A percentile compares a stretch with the other conserved stretches of the same genome.
Conservation (phyloP, 2,888 invertebrate species). For the Fragum whitleyi region DNA sequence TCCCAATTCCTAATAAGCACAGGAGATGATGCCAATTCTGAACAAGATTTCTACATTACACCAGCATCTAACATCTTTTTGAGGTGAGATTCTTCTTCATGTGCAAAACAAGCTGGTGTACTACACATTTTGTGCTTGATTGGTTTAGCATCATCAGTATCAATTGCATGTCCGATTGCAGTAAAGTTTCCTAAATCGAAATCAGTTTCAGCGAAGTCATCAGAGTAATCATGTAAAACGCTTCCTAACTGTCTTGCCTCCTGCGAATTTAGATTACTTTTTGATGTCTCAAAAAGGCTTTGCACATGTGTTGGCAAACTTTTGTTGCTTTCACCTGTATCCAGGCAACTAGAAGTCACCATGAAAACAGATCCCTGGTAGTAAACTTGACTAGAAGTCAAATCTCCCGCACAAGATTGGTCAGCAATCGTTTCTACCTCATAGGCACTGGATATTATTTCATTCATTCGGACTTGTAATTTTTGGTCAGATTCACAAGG, state of each 20-base stretch:
- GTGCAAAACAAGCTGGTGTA: constrained; percentile 49
- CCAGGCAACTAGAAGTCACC: not conserved
- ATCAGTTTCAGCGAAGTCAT: constrained; percentile 54
- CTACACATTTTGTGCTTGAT: constrained; percentile 49
- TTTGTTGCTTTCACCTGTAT: not conserved
- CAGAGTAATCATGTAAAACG: constrained; percentile 15
- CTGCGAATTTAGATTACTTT: not conserved
- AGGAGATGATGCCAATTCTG: constrained; percentile 49
- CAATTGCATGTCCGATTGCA: constrained; percentile 49
- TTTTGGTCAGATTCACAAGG: constrained; percentile 20
- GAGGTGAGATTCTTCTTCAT: constrained; percentile 53
- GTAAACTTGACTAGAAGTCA: not conserved
- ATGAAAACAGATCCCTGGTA: not conserved
- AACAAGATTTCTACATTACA: constrained; percentile 45
- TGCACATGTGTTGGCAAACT: not conserved
- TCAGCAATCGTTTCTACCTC: not conserved
- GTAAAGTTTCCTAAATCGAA: constrained; percentile 58
- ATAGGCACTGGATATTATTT: constrained; percentile 10
- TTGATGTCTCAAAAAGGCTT: not conserved
- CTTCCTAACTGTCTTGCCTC: not conserved
- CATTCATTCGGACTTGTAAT: constrained; percentile 10
- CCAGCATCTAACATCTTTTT: constrained; percentile 38
- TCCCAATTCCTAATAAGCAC: constrained; percentile 20
- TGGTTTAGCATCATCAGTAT: constrained; percentile 46
- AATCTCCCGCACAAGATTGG: not conserved